phyloP scores from a whole-genome alignment of 1,140 invertebrate genomes.

The Zaprionus tsacasi region DNA sequence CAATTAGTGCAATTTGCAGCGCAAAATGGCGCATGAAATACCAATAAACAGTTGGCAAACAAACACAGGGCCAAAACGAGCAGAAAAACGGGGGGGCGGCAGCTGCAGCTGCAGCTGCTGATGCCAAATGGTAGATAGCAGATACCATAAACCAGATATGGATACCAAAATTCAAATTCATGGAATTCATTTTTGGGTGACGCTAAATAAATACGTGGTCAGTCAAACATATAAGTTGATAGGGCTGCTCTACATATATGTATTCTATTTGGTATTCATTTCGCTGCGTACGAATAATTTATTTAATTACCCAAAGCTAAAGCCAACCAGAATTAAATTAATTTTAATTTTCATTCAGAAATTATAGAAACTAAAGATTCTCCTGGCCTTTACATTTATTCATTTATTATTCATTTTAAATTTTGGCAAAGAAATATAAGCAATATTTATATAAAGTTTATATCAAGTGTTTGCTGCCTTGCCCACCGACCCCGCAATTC shows the following conservation, averaged over 20 bases:
- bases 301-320: not conserved
- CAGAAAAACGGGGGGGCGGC: not conserved
- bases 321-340: too few relatives aligned
- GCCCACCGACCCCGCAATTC: too few relatives aligned
- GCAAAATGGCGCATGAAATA: conserved; percentile 68
- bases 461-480: too few relatives aligned
- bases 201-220: not conserved
- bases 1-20: conserved; percentile 66
- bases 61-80: conserved; percentile 31
- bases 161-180: conserved; percentile 18
- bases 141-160: conserved; percentile 11
- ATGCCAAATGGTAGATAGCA: conserved; percentile 15
- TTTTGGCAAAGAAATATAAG: too few relatives aligned
- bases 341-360: too few relatives aligned
- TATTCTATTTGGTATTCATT: not conserved
- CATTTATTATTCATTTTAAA: too few relatives aligned
- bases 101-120: not conserved
- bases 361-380: too few relatives aligned
- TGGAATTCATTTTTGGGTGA: conserved; percentile 14
- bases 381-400: too few relatives aligned
- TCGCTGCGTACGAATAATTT: not conserved
- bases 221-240: not conserved
- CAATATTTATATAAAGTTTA: too few relatives aligned
- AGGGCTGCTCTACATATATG: not conserved
- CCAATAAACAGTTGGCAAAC: conserved; percentile 71